Percentiles rank a stretch among this genome's conserved stretches.
Conservation (phyloP, 1,140 invertebrate genomes). For the Anadara kagoshimensis region DNA sequence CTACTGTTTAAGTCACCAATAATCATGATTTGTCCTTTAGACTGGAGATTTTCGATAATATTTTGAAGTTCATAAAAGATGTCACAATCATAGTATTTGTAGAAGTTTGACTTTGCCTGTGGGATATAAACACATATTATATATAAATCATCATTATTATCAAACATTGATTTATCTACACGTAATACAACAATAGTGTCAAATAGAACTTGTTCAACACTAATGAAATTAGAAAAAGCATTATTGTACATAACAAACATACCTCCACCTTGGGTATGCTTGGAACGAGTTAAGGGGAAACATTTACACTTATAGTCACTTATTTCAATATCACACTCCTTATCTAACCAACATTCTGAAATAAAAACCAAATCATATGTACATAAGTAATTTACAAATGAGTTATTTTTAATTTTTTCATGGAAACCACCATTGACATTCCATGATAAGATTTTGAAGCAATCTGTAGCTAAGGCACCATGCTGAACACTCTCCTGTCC, state of each 20-base stretch:
- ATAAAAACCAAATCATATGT: constrained; percentile 22
- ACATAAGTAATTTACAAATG: constrained; percentile 10
- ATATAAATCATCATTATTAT: neutral
- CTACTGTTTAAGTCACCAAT: constrained; percentile 23
- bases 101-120: constrained; percentile 6
- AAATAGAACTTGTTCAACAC: too few relatives aligned
- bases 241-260: constrained; percentile 6
- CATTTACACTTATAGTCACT: constrained; percentile 5
- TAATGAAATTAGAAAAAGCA: too few relatives aligned
- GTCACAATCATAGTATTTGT: constrained; percentile 22
- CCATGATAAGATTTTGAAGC: constrained; percentile 2
- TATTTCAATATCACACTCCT: constrained; percentile 17
- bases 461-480: too few relatives aligned
- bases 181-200: too few relatives aligned
- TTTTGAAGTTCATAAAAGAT: constrained; percentile 25
- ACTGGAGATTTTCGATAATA: neutral
- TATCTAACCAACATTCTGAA: constrained; percentile 15
- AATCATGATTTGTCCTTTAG: neutral
- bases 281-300: neutral
- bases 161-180: too few relatives aligned
- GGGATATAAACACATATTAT: constrained; percentile 5
- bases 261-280: constrained; percentile 12
- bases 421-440: constrained; percentile 25
- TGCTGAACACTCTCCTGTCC: too few relatives aligned
- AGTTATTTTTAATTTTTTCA: constrained; percentile 3